These are phyloP conservation scores for Mixornis gularis DNA, from an alignment of 2,113 vertebrate species.

Conservation along the genomic window DNA sequence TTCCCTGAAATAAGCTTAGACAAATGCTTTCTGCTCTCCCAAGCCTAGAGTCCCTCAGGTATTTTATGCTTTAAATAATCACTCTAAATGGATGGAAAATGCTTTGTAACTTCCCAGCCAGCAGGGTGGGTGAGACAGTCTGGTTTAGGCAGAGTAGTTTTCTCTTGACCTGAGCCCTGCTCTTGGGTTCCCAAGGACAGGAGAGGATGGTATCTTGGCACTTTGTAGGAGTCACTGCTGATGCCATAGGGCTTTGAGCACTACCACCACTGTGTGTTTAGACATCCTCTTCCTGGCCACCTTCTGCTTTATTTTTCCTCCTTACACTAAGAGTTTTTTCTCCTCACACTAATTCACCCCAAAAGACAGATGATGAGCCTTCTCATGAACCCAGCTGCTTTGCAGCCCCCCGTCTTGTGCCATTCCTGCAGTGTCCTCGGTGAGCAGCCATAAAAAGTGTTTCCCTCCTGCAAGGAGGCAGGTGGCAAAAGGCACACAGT, in stretches of 20 bases:
- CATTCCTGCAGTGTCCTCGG: accelerated
- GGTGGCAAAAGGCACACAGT: background rate
- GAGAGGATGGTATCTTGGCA: background rate
- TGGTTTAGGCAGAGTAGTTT: background rate
- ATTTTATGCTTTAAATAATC: background rate
- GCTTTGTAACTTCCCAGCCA: background rate
- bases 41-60: background rate
- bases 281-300: background rate
- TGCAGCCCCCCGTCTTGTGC: background rate
- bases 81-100: background rate
- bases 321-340: background rate
- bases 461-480: background rate
- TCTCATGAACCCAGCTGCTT: background rate
- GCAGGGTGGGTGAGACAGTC: background rate
- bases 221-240: background rate
- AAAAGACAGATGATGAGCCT: background rate
- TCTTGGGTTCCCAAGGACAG: background rate
- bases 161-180: background rate
- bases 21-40: background rate
- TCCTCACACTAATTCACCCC: background rate
- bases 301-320: background rate
- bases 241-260: background rate
- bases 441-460: accelerated
- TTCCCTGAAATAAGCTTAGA: conserved; percentile 5
- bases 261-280: accelerated